Evolutionary conservation across 2,888 invertebrate species (phyloP), one percentile per base, ranked within the genome.

Genomic region (Linnaemya vulpina): DNA sequence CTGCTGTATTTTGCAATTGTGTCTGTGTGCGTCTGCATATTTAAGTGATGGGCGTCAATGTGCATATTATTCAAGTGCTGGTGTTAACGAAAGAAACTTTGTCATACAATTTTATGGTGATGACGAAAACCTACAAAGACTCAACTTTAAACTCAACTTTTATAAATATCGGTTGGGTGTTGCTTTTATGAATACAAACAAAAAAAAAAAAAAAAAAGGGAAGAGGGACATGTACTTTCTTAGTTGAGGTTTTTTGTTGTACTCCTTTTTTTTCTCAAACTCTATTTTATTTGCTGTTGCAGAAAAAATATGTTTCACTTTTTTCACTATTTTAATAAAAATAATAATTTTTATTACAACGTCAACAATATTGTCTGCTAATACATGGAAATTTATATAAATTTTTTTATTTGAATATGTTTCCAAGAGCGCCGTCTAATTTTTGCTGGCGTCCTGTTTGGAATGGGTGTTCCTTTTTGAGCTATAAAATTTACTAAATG

Each of bases 11-110:
- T 15, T 17, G 46, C 17, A 25, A 5, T 22, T 65, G 15, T 40
- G 15, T 40, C 15, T 63, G 40, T 46, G 46, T 17, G 51, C 40
- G 17, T 62, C n/a, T 78, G 30, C 22, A 30, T 51, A n/a, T 20
- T 13, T 65, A 73, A 71, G 68, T 82, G 78, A 81, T 82, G 74
- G 82, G 85, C 85, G 85, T 85, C 85, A 85, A 82, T 82, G 85
- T 82, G 78, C 63, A 81, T 63, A 75, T 82, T 82, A 63, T 75
- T 85, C 74, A 85, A 82, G 82, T 67, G 82, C 62, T 76, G 76
- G 67, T 77, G 71, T 83, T 77, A 77, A 83, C 65, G 71, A 43
- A 77, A 51, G 51, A 81, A 83, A 83, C 82, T 83, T 83, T 83
- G 82, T 77, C 82, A 77, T 83, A 67, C 71, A 71, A 67, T 77